Evolutionary conservation across 1,140 invertebrate genomes (phyloP).

Genomic region (Aphaenogaster floridana): DNA sequence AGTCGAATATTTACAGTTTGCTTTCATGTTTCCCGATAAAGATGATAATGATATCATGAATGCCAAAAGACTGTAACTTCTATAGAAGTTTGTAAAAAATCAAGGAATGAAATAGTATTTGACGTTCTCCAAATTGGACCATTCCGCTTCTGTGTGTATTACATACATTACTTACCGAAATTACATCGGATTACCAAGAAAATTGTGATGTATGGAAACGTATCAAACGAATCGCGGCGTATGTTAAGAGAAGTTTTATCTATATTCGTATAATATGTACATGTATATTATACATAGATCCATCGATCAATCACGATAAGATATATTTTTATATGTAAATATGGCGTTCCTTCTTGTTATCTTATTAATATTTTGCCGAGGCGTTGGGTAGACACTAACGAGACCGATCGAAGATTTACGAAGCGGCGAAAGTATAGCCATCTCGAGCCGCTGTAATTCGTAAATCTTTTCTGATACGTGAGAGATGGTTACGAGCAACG

Average conservation of each 20-base stretch:
- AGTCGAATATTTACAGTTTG: constrained; percentile 1
- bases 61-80: constrained; percentile 31
- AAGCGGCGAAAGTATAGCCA: constrained; percentile 17
- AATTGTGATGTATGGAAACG: constrained; percentile 81
- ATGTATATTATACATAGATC: constrained; percentile 74
- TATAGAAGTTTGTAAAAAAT: background rate
- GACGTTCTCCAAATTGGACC: constrained; percentile 49
- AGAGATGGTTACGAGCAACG: constrained; percentile 50
- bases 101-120: constrained; percentile 21
- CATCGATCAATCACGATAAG: constrained; percentile 79
- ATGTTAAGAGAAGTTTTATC: constrained; percentile 71
- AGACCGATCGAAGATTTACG: constrained; percentile 36
- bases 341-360: constrained; percentile 84
- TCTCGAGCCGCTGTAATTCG: background rate
- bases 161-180: constrained; percentile 17
- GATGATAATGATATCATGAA: background rate
- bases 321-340: constrained; percentile 87
- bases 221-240: constrained; percentile 79
- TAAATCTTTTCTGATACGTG: constrained; percentile 43
- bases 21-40: background rate
- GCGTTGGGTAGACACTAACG: constrained; percentile 65
- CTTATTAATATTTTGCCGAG: constrained; percentile 75
- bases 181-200: constrained; percentile 49
- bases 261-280: constrained; percentile 71
- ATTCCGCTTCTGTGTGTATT: constrained; percentile 40